Evolutionary conservation across 1,140 invertebrate species (phyloP).

Genomic region (Schmidtea mediterranea): DNA sequence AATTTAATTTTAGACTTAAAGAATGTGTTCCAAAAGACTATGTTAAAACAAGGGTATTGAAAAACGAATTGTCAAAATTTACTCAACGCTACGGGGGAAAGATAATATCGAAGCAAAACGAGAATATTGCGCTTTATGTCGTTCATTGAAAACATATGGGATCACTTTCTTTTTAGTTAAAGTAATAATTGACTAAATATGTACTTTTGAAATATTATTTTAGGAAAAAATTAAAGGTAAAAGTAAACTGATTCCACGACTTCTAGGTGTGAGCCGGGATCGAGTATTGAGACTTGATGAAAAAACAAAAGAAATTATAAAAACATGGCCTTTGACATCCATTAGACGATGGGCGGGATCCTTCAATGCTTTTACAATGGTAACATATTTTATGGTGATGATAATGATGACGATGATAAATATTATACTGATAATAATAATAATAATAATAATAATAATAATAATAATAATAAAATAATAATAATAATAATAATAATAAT

Average conservation of each 20-base stretch:
- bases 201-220: no score
- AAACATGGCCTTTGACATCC: conserved; percentile 69
- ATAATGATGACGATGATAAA: no score
- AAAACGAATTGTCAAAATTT: conserved; percentile 61
- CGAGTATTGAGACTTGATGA: conserved; percentile 84
- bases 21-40: conserved; percentile 89
- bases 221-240: conserved; percentile 83
- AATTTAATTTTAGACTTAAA: conserved; percentile 31
- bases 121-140: conserved; percentile 69
- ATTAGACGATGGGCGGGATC: conserved; percentile 88
- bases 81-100: conserved; percentile 42
- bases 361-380: conserved; percentile 81
- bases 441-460: no score
- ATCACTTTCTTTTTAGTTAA: conserved; percentile 98
- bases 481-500: no score
- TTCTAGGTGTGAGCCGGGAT: conserved; percentile 89
- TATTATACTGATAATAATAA: no score
- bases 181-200: no score
- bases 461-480: no score
- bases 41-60: conserved; percentile 77
- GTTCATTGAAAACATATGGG: conserved; percentile 80
- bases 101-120: conserved; percentile 81
- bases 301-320: conserved; percentile 53
- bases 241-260: conserved; percentile 82
- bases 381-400: conserved; percentile 12